phyloP scores from a whole-genome alignment of 2,888 invertebrate genomes.

The Lydus trimaculatus region DNA sequence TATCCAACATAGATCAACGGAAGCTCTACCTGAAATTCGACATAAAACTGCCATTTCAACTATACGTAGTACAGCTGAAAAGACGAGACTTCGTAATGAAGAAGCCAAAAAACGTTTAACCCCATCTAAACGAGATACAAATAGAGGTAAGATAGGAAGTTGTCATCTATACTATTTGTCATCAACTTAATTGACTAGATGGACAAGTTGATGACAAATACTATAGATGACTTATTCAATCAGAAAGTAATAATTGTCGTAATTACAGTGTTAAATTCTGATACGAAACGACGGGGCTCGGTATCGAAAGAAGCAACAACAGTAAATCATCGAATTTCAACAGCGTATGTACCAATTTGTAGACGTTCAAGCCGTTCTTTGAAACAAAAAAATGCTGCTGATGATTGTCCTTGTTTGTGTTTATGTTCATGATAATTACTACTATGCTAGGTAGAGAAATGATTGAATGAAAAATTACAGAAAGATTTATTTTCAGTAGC shows the following conservation, averaged over 20 bases:
- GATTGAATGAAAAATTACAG: conserved; percentile 37
- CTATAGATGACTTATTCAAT: conserved; percentile 29
- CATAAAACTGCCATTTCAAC: conserved; percentile 61
- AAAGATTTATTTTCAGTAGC: conserved; percentile 29
- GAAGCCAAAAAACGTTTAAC: conserved; percentile 21
- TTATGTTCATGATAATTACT: conserved; percentile 58
- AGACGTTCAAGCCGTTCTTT: conserved; percentile 50
- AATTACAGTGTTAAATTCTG: conserved; percentile 39
- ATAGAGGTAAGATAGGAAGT: background rate
- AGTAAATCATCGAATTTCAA: conserved; percentile 55
- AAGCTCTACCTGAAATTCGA: conserved; percentile 57
- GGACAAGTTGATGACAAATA: background rate
- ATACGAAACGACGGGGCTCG: conserved; percentile 38
- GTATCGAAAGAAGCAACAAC: conserved; percentile 42
- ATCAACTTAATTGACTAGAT: background rate
- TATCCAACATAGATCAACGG: conserved; percentile 34
- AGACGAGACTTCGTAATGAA: conserved; percentile 46
- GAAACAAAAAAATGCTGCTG: conserved; percentile 43
- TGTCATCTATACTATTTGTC: too few species aligned
- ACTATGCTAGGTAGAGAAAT: conserved; percentile 56
- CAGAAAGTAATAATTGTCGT: background rate
- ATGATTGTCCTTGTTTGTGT: conserved; percentile 59
- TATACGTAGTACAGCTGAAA: conserved; percentile 59
- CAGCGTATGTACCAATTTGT: conserved; percentile 61
- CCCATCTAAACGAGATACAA: background rate